Percentiles rank a stretch among this genome's conserved stretches.
phyloP scores from a whole-genome alignment of 1,140 invertebrate species.

The Zaprionus ornatus region DNA sequence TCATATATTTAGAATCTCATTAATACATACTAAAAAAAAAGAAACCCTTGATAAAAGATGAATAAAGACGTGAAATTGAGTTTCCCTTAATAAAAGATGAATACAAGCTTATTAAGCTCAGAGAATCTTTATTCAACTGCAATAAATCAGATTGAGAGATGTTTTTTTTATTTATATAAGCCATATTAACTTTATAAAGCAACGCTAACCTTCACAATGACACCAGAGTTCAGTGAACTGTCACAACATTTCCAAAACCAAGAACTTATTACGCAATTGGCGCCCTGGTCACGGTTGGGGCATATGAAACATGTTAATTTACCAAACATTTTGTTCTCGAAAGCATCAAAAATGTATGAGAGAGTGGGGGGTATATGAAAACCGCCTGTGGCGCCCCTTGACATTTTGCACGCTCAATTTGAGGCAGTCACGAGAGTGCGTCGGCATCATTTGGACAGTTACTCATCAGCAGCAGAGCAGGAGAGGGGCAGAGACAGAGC shows the following conservation, averaged over 20 bases:
- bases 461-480: neutral
- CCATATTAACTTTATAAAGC: too few relatives aligned
- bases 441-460: constrained; percentile 31
- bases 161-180: too few relatives aligned
- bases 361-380: neutral
- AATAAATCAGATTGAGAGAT: too few relatives aligned
- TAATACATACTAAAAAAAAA: too few relatives aligned
- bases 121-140: too few relatives aligned
- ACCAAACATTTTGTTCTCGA: constrained; percentile 22
- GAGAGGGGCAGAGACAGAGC: neutral
- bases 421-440: constrained; percentile 62
- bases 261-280: neutral
- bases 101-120: too few relatives aligned
- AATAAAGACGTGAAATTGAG: too few relatives aligned
- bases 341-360: constrained; percentile 10
- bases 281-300: neutral
- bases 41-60: too few relatives aligned
- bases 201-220: neutral
- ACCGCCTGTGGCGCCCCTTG: constrained; percentile 18
- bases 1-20: too few relatives aligned
- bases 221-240: constrained; percentile 20
- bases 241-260: neutral
- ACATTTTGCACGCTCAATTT: constrained; percentile 75
- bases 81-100: too few relatives aligned
- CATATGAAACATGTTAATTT: constrained; percentile 51